Evolutionary conservation across 2,113 vertebrate species (phyloP).

Genomic region (Nerophis ophidion): DNA sequence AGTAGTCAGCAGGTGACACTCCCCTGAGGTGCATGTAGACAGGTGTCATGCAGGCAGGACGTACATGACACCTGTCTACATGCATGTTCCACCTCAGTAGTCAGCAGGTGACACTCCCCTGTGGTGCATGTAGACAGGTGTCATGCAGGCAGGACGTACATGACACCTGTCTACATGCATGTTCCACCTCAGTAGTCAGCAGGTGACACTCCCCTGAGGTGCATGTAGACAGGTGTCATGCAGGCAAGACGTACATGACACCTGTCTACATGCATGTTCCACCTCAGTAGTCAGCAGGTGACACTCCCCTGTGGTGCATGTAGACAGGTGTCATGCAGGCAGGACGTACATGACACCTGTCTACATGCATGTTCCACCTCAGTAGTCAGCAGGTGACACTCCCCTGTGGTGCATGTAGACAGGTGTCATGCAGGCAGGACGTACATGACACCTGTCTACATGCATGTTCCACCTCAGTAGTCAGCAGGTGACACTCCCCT

Average conservation of each 20-base stretch:
- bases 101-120: background rate
- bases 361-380: background rate
- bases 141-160: background rate
- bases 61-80: background rate
- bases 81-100: background rate
- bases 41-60: too few relatives aligned
- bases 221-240: too few relatives aligned
- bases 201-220: background rate
- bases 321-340: too few relatives aligned
- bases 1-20: background rate
- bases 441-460: background rate
- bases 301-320: background rate
- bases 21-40: constrained; percentile 1
- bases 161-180: background rate
- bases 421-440: too few relatives aligned
- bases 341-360: background rate
- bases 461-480: background rate
- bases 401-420: constrained; percentile 1
- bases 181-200: background rate
- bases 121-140: too few relatives aligned
- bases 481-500: background rate
- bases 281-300: background rate
- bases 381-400: background rate
- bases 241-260: background rate
- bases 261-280: background rate